A percentile compares a stretch with the other conserved stretches of the same genome.
These are phyloP conservation scores for Chaetophractus vellerosus DNA, from an alignment of 2,797 vertebrate species.

Conservation along the genomic window DNA sequence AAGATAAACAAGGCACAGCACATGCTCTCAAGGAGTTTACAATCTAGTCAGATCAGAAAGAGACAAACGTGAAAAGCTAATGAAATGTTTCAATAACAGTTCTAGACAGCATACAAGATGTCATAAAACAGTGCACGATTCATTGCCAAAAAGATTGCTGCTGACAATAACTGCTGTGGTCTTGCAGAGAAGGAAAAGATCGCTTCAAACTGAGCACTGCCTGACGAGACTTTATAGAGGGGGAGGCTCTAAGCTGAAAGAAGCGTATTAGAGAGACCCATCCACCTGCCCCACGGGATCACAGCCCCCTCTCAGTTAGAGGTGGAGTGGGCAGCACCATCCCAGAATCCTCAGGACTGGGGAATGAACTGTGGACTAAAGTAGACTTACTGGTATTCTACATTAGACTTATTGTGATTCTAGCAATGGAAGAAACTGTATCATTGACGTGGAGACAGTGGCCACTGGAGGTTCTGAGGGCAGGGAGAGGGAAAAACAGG, in stretches of 20 bases:
- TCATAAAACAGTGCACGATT: constrained; percentile 19
- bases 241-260: background rate
- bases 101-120: constrained; percentile 6
- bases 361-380: too few relatives aligned
- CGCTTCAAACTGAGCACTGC: background rate
- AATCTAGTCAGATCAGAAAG: background rate
- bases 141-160: constrained; percentile 32
- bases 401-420: too few relatives aligned
- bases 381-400: too few relatives aligned
- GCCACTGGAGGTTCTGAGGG: too few relatives aligned
- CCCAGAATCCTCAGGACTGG: too few relatives aligned
- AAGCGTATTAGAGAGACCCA: background rate
- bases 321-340: too few relatives aligned
- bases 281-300: too few relatives aligned
- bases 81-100: constrained; percentile 32
- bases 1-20: background rate
- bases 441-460: too few relatives aligned
- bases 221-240: background rate
- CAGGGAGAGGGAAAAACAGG: too few relatives aligned
- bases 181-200: background rate
- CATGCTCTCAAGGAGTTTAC: background rate
- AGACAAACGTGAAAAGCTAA: background rate
- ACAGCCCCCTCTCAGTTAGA: too few relatives aligned
- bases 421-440: too few relatives aligned
- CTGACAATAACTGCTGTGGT: background rate